These are phyloP conservation scores for Vultur gryphus DNA, from an alignment of 2,797 vertebrate genomes.

Conservation along the genomic window DNA sequence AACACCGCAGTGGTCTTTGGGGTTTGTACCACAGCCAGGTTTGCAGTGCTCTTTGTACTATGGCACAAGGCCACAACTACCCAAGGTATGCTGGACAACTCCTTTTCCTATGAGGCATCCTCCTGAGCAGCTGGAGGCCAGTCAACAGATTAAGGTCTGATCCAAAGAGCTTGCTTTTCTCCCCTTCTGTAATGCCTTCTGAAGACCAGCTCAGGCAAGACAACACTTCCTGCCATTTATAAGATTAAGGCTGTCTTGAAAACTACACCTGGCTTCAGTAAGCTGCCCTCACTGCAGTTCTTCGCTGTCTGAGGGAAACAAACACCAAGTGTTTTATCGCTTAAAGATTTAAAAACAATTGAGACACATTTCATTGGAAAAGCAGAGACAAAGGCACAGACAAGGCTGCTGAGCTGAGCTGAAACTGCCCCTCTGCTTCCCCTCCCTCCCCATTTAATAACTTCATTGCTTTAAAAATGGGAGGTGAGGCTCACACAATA, in stretches of 20 bases:
- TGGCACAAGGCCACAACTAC: neutral
- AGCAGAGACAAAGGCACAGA: neutral
- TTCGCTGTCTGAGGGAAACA: neutral
- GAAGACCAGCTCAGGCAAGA: neutral
- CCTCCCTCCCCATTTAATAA: neutral
- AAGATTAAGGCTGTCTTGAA: neutral
- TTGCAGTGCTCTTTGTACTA: too few relatives aligned
- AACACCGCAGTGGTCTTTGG: neutral
- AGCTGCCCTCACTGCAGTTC: neutral
- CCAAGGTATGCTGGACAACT: neutral
- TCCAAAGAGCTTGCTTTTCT: neutral
- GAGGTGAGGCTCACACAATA: neutral
- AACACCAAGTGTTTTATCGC: neutral
- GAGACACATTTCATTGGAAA: neutral
- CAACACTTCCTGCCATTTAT: neutral
- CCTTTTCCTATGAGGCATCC: accelerated
- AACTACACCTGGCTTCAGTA: neutral
- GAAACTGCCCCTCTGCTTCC: neutral
- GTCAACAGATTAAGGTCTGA: neutral
- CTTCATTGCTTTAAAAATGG: neutral
- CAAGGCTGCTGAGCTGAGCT: neutral
- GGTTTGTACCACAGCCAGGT: neutral
- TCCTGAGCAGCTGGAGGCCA: neutral
- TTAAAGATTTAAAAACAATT: neutral
- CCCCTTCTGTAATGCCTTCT: neutral